Conservation (phyloP, 2,797 vertebrate genomes). For the Dromococcyx pavoninus region DNA sequence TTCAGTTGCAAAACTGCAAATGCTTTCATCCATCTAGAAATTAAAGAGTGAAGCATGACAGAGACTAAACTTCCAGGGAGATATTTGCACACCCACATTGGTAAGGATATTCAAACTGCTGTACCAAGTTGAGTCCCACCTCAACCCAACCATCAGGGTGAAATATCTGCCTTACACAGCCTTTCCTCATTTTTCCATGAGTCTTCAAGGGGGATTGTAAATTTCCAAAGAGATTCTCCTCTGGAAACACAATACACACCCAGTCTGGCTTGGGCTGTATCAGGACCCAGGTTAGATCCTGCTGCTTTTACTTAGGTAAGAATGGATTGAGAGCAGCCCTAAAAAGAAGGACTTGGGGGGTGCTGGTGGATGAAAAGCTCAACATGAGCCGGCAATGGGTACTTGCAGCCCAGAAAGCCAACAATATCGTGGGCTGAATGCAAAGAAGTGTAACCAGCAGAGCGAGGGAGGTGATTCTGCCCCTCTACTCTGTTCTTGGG, state of each 20-base stretch:
- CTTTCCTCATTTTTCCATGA: fast-evolving
- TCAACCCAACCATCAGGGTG: not conserved
- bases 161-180: fast-evolving
- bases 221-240: not conserved
- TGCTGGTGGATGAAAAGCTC: no score
- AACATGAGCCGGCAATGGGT: no score
- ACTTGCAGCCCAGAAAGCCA: no score
- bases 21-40: not conserved
- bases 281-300: not conserved
- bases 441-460: no score
- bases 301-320: not conserved
- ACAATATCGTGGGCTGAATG: no score
- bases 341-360: no score
- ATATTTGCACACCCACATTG: not conserved
- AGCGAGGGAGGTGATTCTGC: no score
- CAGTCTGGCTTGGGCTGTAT: not conserved
- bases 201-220: not conserved
- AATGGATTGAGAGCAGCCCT: no score
- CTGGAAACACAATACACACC: not conserved
- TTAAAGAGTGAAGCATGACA: not conserved
- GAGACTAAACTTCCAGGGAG: not conserved
- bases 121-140: not conserved
- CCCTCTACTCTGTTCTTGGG: no score
- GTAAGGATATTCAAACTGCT: not conserved
- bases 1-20: not conserved